Evolutionary conservation across 2,888 invertebrate genomes (phyloP).

Genomic region (Melikaiella ostensackeni): DNA sequence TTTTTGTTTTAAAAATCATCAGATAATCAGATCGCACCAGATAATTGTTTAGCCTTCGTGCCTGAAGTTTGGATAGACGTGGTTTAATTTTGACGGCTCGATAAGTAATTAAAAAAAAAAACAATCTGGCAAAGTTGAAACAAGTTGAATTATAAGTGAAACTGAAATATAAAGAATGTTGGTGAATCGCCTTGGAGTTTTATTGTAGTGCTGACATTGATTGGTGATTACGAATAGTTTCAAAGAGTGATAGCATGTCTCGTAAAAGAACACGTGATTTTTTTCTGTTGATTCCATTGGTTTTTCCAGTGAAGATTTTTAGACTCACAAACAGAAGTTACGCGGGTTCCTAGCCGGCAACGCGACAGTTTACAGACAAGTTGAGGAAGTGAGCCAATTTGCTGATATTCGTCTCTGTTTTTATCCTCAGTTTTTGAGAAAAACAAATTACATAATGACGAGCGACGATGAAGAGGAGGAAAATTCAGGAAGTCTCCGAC

Average conservation of each 20-base stretch:
- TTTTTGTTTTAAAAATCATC: too few species aligned
- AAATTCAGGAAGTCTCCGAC: not conserved
- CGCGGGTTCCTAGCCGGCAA: not conserved
- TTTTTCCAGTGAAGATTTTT: not conserved
- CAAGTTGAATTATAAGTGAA: not conserved
- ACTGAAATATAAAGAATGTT: not conserved
- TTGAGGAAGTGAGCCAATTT: not conserved
- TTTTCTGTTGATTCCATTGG: conserved; percentile 18
- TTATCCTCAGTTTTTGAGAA: not conserved
- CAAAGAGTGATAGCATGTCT: conserved; percentile 9
- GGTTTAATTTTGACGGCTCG: not conserved
- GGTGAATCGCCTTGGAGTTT: not conserved
- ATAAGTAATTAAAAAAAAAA: not conserved
- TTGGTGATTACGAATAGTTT: conserved; percentile 2
- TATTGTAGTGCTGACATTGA: conserved; percentile 18
- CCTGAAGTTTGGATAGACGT: not conserved
- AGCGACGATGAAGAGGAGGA: conserved; percentile 15
- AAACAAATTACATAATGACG: not conserved
- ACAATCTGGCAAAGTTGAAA: not conserved
- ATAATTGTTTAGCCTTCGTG: not conserved
- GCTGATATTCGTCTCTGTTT: not conserved
- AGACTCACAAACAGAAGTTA: not conserved
- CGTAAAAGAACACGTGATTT: conserved; percentile 21
- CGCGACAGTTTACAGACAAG: not conserved
- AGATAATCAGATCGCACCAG: too few species aligned